Percentiles rank a stretch among this genome's conserved stretches.
These are phyloP conservation scores for Eudemis profundana DNA, from an alignment of 2,888 invertebrate genomes.

Conservation along the genomic window DNA sequence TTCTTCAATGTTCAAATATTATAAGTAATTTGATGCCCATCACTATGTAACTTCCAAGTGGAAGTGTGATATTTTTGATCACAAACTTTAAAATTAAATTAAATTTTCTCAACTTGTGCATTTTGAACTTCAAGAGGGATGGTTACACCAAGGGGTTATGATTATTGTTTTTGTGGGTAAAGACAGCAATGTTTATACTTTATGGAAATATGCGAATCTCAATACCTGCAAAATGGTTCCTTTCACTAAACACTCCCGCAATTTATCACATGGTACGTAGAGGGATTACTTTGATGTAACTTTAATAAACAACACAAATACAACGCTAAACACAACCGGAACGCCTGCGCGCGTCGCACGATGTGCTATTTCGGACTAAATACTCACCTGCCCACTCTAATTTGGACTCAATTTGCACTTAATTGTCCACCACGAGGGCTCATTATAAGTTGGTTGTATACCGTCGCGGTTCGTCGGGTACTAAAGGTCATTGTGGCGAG, in stretches of 20 bases:
- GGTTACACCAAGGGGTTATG: too few species aligned
- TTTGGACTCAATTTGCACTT: conserved; percentile 49
- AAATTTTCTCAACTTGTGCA: too few species aligned
- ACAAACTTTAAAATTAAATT: too few species aligned
- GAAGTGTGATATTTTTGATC: too few species aligned
- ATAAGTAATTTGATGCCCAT: too few species aligned
- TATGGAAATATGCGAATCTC: too few species aligned
- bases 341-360: conserved; percentile 59
- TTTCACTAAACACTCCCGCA: neutral
- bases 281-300: conserved; percentile 1
- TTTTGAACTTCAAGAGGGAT: too few species aligned
- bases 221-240: too few species aligned
- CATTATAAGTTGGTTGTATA: conserved; percentile 18
- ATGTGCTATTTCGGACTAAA: conserved; percentile 71
- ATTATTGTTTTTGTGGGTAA: too few species aligned
- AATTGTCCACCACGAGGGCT: conserved; percentile 25
- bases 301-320: conserved; percentile 3
- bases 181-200: too few species aligned
- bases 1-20: too few species aligned
- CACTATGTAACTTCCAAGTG: too few species aligned
- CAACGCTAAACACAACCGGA: conserved; percentile 62
- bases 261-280: neutral
- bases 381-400: conserved; percentile 54
- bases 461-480: conserved; percentile 55
- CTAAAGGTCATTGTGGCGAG: conserved; percentile 59